These are phyloP conservation scores for Tretioscincus oriximinensis DNA, from an alignment of 2,113 vertebrate genomes.

Conservation along the genomic window DNA sequence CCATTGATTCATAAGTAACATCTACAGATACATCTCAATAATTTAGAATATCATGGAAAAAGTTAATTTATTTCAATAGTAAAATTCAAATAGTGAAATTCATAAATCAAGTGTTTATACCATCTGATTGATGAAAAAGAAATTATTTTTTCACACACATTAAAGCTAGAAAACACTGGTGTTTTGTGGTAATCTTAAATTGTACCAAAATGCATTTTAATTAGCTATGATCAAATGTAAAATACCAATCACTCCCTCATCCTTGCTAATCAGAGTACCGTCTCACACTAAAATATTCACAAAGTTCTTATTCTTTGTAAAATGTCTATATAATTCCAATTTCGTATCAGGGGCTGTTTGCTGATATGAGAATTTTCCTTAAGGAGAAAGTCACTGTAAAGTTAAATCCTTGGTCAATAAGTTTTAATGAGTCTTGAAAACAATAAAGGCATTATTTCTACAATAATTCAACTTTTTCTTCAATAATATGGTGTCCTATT, in stretches of 20 bases:
- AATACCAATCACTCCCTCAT: no score
- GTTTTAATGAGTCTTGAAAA: slow-evolving; percentile 9
- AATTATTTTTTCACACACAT: no score
- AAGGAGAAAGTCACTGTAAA: slow-evolving; percentile 10
- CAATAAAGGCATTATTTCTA: background rate
- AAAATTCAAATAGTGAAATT: no score
- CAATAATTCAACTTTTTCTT: background rate
- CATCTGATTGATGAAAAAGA: no score
- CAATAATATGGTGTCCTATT: background rate
- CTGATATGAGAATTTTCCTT: slow-evolving; percentile 3
- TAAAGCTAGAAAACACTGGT: no score
- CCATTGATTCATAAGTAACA: no score
- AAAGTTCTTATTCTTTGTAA: background rate
- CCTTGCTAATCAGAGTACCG: background rate
- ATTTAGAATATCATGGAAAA: no score
- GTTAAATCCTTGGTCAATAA: slow-evolving; percentile 1
- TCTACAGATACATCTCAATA: no score
- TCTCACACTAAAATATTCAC: background rate
- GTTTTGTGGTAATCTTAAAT: no score
- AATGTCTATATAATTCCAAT: background rate
- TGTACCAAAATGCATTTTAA: background rate
- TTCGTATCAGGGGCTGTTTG: background rate
- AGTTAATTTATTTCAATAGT: no score
- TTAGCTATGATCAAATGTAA: background rate
- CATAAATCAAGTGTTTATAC: no score